Conservation (phyloP, 2,797 vertebrate genomes). For the Tachyglossus aculeatus region DNA sequence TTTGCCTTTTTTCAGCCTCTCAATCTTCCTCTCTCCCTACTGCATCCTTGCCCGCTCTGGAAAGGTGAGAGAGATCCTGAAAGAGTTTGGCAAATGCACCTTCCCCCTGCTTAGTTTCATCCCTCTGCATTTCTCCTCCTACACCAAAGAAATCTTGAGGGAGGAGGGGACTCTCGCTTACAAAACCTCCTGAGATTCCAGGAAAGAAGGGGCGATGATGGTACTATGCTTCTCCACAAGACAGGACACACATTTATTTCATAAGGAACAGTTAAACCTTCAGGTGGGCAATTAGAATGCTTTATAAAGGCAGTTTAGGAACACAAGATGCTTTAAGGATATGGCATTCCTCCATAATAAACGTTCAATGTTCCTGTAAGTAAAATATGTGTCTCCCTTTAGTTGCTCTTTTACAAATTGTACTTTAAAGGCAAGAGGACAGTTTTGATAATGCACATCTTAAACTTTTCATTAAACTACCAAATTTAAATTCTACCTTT, state of each 20-base stretch:
- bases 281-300: slow-evolving; percentile 33
- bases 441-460: slow-evolving; percentile 77
- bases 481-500: slow-evolving; percentile 86
- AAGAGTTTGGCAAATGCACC: too few species aligned
- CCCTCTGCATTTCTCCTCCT: slow-evolving; percentile 15
- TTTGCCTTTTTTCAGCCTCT: too few species aligned
- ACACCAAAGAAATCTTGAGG: slow-evolving; percentile 21
- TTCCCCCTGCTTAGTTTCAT: too few species aligned
- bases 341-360: slow-evolving; percentile 59
- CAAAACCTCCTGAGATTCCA: not conserved
- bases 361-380: slow-evolving; percentile 68
- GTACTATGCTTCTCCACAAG: slow-evolving; percentile 11
- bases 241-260: slow-evolving; percentile 52
- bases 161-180: not conserved
- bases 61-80: too few species aligned
- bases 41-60: too few species aligned
- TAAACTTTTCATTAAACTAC: slow-evolving; percentile 82
- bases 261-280: slow-evolving; percentile 36
- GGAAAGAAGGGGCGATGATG: not conserved
- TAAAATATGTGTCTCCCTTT: slow-evolving; percentile 68
- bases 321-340: slow-evolving; percentile 59
- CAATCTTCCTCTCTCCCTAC: too few species aligned
- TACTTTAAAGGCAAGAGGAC: slow-evolving; percentile 69
- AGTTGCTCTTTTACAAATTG: slow-evolving; percentile 69
- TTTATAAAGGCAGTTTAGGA: slow-evolving; percentile 56